These are phyloP conservation scores for Pyrocoelia pectoralis DNA, from an alignment of 2,888 invertebrate genomes.

Conservation along the genomic window DNA sequence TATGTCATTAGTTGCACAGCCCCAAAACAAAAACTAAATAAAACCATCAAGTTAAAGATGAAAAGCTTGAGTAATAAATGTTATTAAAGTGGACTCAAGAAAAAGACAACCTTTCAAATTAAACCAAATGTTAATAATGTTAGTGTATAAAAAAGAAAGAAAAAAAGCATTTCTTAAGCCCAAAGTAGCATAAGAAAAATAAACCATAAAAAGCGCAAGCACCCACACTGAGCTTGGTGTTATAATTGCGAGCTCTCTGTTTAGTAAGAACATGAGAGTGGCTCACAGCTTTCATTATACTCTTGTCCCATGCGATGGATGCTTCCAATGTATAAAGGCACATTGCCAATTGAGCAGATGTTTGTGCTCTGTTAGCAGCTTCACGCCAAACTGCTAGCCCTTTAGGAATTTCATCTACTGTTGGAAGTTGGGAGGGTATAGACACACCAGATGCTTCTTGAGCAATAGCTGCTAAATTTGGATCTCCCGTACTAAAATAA, in stretches of 20 bases:
- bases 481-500: conserved; percentile 65
- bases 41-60: conserved; percentile 8
- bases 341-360: conserved; percentile 91
- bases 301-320: conserved; percentile 98
- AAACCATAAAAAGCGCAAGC: conserved; percentile 57
- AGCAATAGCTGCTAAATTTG: conserved; percentile 68
- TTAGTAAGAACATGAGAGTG: conserved; percentile 57
- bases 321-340: conserved; percentile 89
- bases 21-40: conserved; percentile 26
- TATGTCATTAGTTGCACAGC: conserved; percentile 32
- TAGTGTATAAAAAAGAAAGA: conserved; percentile 12
- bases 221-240: conserved; percentile 62
- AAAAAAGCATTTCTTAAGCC: conserved; percentile 24
- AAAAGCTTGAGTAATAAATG: conserved; percentile 19
- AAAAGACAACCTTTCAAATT: conserved; percentile 14
- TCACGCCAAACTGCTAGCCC: conserved; percentile 90
- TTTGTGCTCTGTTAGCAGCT: conserved; percentile 82
- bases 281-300: conserved; percentile 99
- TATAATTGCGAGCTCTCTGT: conserved; percentile 62
- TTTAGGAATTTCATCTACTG: conserved; percentile 70
- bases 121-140: conserved; percentile 15
- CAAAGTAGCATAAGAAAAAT: conserved; percentile 31
- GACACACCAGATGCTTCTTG: conserved; percentile 52
- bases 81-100: conserved; percentile 28
- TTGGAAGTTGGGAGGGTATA: conserved; percentile 43